Percentiles rank a stretch among this genome's conserved stretches.
phyloP scores from a whole-genome alignment of 2,888 invertebrate species.

The Lasioglossum calceatum region DNA sequence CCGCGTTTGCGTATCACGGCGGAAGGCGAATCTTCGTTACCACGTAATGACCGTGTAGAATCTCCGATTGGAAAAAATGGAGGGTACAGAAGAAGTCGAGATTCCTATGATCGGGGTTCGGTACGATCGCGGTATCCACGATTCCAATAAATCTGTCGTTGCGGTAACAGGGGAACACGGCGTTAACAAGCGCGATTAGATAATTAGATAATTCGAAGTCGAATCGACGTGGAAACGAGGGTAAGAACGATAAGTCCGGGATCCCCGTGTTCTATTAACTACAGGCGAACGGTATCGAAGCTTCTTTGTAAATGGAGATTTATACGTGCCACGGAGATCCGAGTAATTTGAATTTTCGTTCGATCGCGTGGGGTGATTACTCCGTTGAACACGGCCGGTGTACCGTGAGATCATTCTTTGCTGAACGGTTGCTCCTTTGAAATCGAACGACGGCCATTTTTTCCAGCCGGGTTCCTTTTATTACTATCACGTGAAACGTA shows the following conservation, averaged over 20 bases:
- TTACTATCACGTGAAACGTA: background rate
- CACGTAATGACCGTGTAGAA: background rate
- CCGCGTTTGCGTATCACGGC: background rate
- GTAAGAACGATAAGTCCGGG: constrained; percentile 35
- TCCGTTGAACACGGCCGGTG: constrained; percentile 1
- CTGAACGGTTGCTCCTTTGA: background rate
- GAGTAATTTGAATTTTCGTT: constrained; percentile 16
- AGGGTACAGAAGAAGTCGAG: background rate
- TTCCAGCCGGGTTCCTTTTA: background rate
- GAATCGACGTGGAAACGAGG: constrained; percentile 24
- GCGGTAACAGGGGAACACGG: constrained; percentile 21
- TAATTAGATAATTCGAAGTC: constrained; percentile 57
- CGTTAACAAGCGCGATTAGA: constrained; percentile 61
- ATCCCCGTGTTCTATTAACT: constrained; percentile 36
- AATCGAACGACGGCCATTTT: background rate
- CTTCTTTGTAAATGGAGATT: constrained; percentile 15
- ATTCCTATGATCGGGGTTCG: constrained; percentile 33
- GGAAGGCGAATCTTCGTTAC: constrained; percentile 10
- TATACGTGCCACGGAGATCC: constrained; percentile 1
- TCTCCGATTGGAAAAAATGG: background rate
- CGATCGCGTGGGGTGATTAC: constrained; percentile 19
- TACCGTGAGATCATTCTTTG: constrained; percentile 14
- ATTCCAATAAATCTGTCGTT: constrained; percentile 45
- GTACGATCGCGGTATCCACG: constrained; percentile 8
- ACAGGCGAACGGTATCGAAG: constrained; percentile 15